Conservation (phyloP, 2,888 invertebrate genomes). For the Halocaridina rubra region DNA sequence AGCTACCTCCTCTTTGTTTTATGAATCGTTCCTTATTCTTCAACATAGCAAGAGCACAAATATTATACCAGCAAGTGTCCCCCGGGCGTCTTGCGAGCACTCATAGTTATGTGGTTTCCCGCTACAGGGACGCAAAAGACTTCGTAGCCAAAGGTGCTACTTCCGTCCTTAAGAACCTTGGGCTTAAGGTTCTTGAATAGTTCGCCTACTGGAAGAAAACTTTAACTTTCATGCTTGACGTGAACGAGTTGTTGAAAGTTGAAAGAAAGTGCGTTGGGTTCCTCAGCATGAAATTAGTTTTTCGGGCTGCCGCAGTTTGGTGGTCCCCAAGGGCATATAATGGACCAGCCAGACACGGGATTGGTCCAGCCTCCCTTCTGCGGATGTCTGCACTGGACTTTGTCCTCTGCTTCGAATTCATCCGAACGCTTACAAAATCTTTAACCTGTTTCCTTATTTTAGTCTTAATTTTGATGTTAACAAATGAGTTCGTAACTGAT, state of each 20-base stretch:
- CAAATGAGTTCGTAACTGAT: too few species aligned
- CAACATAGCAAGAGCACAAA: conserved; percentile 52
- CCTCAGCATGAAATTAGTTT: conserved; percentile 55
- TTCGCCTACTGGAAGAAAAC: neutral
- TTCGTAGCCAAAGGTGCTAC: neutral
- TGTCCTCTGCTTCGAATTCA: conserved; percentile 20
- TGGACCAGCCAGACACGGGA: conserved; percentile 48
- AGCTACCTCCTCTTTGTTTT: conserved; percentile 52
- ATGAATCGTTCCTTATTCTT: conserved; percentile 56
- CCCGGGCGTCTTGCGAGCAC: conserved; percentile 49
- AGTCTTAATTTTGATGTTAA: too few species aligned
- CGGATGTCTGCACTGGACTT: conserved; percentile 30
- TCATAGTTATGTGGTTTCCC: conserved; percentile 45
- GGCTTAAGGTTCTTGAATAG: neutral
- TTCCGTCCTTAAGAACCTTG: neutral
- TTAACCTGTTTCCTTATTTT: too few species aligned
- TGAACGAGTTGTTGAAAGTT: conserved; percentile 57
- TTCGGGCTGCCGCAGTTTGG: conserved; percentile 54
- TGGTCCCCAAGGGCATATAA: conserved; percentile 49
- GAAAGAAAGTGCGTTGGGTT: conserved; percentile 52
- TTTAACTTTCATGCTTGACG: conserved; percentile 49
- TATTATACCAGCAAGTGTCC: conserved; percentile 50
- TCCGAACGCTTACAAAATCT: too few species aligned
- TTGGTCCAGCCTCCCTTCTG: conserved; percentile 38
- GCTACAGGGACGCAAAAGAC: conserved; percentile 28